Evolutionary conservation across 53 echinoderm and acorn worm genomes (phyloP), one percentile per base, ranked within the genome.

Genomic region (Henricia sp.): DNA sequence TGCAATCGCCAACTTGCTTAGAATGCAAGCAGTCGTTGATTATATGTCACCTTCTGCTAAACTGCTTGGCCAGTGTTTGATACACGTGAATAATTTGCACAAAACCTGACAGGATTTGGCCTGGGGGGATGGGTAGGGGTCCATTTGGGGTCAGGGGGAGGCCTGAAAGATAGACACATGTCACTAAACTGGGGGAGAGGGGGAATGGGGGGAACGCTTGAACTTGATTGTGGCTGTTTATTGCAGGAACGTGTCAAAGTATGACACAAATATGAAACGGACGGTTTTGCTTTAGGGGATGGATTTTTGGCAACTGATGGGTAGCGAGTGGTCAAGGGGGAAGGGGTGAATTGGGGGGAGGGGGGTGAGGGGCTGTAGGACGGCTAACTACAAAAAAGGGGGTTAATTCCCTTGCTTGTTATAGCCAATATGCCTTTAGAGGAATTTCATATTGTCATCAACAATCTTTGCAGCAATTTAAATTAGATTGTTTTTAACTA

Each of bases 211-310:
- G 23, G 29, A 41, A 56, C 39, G 23, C 56, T 41, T 25, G 37
- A 26, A 42, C n/a, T 24, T 9, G n/a, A 37, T 73, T n/a, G 52
- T 10, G 25, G 21, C 73, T n/a, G n/a, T n/a, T n/a, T n/a, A n/a
- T n/a, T n/a, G n/a, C n/a, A n/a, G n/a, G n/a, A n/a, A n/a, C n/a
- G n/a, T n/a, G 53, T 23, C 52, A 34, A 24, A 73, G 58, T 75
- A 75, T 75, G 75, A 75, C 58, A 75, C 75, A 75, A 75, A 75
- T 75, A 75, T 75, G 75, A 56, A 75, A 75, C 75, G 58, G 75
- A 36, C 39, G 21, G 33, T 52, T 16, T 75, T n/a, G 75, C 75
- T 35, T 17, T 26, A 40, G 54, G 75, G n/a, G 38, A 75, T 39
- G 56, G 56, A 25, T 33, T 57, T 24, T 35, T 53, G 53, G 53